phyloP scores from a whole-genome alignment of 2,888 invertebrate species.

The Metellina segmentata region DNA sequence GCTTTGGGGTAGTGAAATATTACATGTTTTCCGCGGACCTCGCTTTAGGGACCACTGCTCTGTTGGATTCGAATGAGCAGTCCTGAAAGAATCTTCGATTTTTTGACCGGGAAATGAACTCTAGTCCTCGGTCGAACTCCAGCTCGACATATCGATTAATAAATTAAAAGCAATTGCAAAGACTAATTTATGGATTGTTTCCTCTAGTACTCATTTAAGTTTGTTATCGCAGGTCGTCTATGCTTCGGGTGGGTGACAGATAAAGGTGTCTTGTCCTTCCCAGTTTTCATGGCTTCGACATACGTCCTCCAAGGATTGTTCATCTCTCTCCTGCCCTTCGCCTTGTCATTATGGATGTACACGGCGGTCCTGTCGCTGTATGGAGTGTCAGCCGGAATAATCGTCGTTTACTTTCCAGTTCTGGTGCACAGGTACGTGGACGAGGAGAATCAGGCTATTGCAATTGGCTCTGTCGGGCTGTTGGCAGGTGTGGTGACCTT shows the following conservation, averaged over 20 bases:
- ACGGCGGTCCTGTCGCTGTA: slow-evolving; percentile 32
- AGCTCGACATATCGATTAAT: no score
- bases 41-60: no score
- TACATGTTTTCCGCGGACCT: no score
- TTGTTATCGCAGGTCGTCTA: slow-evolving; percentile 36
- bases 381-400: slow-evolving; percentile 41
- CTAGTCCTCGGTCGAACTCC: no score
- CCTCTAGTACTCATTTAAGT: no score
- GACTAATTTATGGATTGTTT: no score
- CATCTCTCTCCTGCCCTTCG: slow-evolving; percentile 22
- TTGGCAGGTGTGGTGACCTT: slow-evolving; percentile 51
- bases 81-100: no score
- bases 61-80: no score
- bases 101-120: no score
- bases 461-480: slow-evolving; percentile 50
- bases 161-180: no score
- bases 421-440: slow-evolving; percentile 63
- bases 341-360: background rate
- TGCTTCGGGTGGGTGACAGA: slow-evolving; percentile 73
- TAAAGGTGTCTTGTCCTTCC: slow-evolving; percentile 28
- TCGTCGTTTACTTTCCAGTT: slow-evolving; percentile 54
- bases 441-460: slow-evolving; percentile 26
- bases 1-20: no score
- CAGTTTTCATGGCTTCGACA: slow-evolving; percentile 50
- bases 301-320: slow-evolving; percentile 48